A percentile compares a stretch with the other conserved stretches of the same genome.
These are phyloP conservation scores for Crossaster papposus DNA, from an alignment of 53 echinoderm and acorn worm species.

Conservation along the genomic window DNA sequence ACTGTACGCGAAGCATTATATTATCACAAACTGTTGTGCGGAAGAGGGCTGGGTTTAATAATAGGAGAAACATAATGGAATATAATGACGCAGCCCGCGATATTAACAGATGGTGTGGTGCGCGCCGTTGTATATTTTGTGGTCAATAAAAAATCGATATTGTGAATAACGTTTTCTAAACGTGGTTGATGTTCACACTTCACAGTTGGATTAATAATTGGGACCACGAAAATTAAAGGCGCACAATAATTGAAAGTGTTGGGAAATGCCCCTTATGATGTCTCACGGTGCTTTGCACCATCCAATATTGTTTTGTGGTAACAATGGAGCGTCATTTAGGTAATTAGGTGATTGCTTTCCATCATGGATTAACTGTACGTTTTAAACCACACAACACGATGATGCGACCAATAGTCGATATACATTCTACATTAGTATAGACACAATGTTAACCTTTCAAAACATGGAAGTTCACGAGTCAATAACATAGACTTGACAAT, in stretches of 20 bases:
- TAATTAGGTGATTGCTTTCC: too few species aligned
- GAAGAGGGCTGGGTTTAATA: background rate
- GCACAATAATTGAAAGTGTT: too few species aligned
- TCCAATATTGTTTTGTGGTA: too few species aligned
- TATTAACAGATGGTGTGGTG: slow-evolving; percentile 40
- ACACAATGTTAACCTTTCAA: background rate
- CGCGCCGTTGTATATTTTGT: background rate
- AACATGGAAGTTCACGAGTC: background rate
- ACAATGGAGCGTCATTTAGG: too few species aligned
- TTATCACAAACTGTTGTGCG: slow-evolving; percentile 3
- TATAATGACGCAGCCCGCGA: slow-evolving; percentile 14
- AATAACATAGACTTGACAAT: too few species aligned
- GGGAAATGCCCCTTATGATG: too few species aligned
- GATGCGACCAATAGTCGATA: background rate
- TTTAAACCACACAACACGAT: background rate
- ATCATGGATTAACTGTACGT: too few species aligned
- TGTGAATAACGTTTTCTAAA: background rate
- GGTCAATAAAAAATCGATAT: slow-evolving; percentile 48
- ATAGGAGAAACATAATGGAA: background rate
- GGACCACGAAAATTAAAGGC: too few species aligned
- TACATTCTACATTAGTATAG: background rate
- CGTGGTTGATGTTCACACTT: too few species aligned
- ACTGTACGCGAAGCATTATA: background rate
- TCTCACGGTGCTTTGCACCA: too few species aligned
- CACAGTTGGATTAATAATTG: too few species aligned